Conservation (phyloP, 2,113 vertebrate species). For the Motacilla alba region DNA sequence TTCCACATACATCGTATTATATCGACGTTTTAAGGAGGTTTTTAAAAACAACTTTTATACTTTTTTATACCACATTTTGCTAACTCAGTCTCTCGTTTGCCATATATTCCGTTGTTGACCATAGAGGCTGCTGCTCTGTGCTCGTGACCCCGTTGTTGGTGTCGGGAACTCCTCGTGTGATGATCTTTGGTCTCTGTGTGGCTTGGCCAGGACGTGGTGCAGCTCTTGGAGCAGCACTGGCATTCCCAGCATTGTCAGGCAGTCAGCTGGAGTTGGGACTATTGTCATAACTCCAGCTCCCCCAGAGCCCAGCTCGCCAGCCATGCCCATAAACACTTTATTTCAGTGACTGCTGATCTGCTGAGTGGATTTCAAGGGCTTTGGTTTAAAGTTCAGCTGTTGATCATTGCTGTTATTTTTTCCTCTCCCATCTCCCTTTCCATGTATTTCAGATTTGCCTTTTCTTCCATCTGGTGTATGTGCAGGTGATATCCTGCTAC, state of each 20-base stretch:
- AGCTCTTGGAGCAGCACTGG: not conserved
- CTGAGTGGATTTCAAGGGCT: slow-evolving; percentile 7
- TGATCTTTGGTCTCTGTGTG: not conserved
- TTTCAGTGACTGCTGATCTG: not conserved
- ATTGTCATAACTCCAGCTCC: not conserved
- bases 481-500: not conserved
- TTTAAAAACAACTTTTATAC: slow-evolving; percentile 68
- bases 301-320: not conserved
- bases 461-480: not conserved
- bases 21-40: not conserved
- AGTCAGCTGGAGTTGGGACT: not conserved
- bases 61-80: slow-evolving; percentile 70
- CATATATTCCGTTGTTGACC: not conserved
- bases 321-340: not conserved
- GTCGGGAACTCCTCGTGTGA: not conserved
- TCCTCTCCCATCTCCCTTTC: not conserved
- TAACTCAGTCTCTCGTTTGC: slow-evolving; percentile 54
- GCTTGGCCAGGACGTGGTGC: not conserved
- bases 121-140: not conserved
- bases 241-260: not conserved
- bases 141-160: not conserved
- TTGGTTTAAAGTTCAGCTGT: slow-evolving; percentile 8
- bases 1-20: not conserved
- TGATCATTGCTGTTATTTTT: not conserved
- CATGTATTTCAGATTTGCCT: not conserved